Percentiles rank a stretch among this genome's conserved stretches.
phyloP scores from a whole-genome alignment of 2,888 invertebrate species.

The Eupithecia tripunctaria region DNA sequence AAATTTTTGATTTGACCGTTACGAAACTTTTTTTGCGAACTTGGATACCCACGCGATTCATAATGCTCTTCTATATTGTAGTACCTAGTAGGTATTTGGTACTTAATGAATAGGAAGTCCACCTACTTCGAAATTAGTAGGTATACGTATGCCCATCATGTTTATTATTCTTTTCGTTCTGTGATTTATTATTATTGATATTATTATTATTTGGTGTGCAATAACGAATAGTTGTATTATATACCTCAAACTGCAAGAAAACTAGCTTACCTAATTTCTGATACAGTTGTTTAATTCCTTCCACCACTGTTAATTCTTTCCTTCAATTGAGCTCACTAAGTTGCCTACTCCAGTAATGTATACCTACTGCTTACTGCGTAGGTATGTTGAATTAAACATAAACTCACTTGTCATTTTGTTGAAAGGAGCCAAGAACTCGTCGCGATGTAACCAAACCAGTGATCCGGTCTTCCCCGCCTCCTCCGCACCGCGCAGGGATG shows the following conservation, averaged over 20 bases:
- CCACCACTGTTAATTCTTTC: background rate
- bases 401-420: constrained; percentile 61
- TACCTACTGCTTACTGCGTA: background rate
- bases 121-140: background rate
- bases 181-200: no score
- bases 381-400: constrained; percentile 25
- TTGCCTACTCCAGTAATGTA: background rate
- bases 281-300: background rate
- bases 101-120: background rate
- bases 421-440: constrained; percentile 54
- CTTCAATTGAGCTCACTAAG: background rate
- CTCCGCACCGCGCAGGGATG: constrained; percentile 67
- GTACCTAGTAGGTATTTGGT: background rate
- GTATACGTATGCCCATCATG: background rate
- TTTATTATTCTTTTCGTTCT: background rate
- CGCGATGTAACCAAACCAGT: constrained; percentile 54
- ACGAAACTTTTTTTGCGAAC: background rate
- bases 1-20: background rate
- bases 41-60: background rate
- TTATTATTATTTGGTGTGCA: no score
- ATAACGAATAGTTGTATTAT: background rate
- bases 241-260: background rate
- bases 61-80: background rate
- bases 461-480: constrained; percentile 60
- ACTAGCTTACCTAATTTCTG: background rate